Percentiles rank a stretch among this genome's conserved stretches.
Evolutionary conservation across 1,140 invertebrate genomes (phyloP).

Genomic region (Leptopilina clavipes): DNA sequence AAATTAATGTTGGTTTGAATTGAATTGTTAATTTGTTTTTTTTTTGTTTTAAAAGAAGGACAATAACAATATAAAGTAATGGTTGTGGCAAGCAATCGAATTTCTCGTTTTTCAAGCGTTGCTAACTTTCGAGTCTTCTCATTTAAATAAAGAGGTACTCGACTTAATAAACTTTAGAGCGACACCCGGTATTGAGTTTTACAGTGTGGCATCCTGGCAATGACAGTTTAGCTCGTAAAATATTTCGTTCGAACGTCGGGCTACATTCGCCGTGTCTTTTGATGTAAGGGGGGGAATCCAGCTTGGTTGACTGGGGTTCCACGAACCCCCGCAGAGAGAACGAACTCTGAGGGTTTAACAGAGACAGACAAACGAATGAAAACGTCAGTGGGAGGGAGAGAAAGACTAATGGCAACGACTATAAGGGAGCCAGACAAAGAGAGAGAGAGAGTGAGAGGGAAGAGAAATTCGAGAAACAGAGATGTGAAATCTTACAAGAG

Average conservation of each 20-base stretch:
- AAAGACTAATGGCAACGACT: constrained; percentile 19
- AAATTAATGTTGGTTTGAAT: no score
- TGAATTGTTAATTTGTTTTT: no score
- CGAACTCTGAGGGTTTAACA: not conserved
- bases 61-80: no score
- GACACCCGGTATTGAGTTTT: constrained; percentile 26
- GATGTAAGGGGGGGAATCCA: constrained; percentile 60
- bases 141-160: not conserved
- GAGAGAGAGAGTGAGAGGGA: constrained; percentile 40
- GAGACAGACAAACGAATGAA: constrained; percentile 17
- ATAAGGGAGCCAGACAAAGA: constrained; percentile 10
- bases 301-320: constrained; percentile 61
- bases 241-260: constrained; percentile 65
- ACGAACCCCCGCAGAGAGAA: constrained; percentile 57
- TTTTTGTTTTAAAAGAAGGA: no score
- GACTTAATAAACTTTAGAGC: not conserved
- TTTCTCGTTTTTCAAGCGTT: no score
- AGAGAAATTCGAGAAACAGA: no score
- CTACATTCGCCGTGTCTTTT: constrained; percentile 65
- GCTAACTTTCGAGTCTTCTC: no score
- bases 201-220: constrained; percentile 8
- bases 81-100: no score
- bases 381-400: constrained; percentile 21
- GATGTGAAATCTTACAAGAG: not conserved
- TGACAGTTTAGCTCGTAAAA: constrained; percentile 63